Percentiles rank a stretch among this genome's conserved stretches.
These are phyloP conservation scores for Prunella himalayana DNA, from an alignment of 2,113 vertebrate genomes.

Conservation along the genomic window DNA sequence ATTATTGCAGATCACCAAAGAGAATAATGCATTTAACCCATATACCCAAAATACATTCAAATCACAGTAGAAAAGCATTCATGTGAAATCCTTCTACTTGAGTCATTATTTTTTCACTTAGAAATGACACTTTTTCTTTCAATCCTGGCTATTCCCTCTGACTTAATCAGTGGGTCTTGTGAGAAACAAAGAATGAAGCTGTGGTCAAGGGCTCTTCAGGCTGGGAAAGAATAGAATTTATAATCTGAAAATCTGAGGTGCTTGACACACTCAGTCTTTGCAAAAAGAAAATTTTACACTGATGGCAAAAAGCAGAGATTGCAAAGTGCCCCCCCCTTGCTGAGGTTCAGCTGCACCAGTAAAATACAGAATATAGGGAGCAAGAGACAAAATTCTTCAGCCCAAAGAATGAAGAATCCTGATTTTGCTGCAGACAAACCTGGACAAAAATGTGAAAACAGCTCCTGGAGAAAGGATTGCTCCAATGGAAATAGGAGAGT, in stretches of 20 bases:
- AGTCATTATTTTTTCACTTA: background rate
- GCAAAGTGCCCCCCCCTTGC: background rate
- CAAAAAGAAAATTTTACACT: background rate
- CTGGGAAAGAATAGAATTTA: background rate
- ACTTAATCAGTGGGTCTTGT: background rate
- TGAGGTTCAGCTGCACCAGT: background rate
- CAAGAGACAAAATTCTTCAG: background rate
- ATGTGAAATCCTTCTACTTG: background rate
- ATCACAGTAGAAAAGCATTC: background rate
- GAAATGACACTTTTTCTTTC: background rate
- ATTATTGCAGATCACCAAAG: background rate
- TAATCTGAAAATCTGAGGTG: background rate
- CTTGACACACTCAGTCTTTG: background rate
- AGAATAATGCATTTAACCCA: background rate
- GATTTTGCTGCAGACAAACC: background rate
- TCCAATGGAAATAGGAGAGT: background rate
- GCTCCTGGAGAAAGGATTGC: background rate
- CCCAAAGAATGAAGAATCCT: background rate
- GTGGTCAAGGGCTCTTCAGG: background rate
- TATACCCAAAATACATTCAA: background rate
- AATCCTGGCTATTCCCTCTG: background rate
- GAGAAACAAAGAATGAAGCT: background rate
- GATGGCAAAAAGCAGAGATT: background rate
- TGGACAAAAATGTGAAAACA: fast-evolving
- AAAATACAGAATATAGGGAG: background rate